A percentile compares a stretch with the other conserved stretches of the same genome.
Evolutionary conservation across 2,797 vertebrate genomes (phyloP).

Genomic region (Phylloscopus collybita): DNA sequence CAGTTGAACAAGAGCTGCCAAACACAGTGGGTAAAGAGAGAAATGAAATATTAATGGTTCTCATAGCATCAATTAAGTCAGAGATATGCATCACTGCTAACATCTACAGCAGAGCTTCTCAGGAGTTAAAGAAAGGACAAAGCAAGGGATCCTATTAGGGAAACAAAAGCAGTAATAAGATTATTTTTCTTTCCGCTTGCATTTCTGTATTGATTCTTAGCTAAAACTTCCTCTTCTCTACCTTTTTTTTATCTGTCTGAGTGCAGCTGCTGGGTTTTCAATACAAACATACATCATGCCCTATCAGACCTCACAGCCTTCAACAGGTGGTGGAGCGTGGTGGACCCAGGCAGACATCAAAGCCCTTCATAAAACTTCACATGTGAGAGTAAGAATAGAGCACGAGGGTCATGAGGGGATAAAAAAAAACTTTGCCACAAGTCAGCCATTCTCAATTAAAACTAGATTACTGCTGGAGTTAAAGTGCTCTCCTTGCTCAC

Average conservation of each 20-base stretch:
- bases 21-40: background rate
- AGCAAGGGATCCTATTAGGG: background rate
- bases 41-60: background rate
- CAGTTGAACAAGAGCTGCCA: background rate
- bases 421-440: background rate
- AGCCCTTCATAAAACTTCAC: background rate
- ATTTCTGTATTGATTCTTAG: background rate
- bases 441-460: slow-evolving; percentile 1
- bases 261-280: background rate
- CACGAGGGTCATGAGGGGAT: background rate
- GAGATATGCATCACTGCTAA: background rate
- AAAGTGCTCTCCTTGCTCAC: background rate
- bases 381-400: background rate
- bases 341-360: background rate
- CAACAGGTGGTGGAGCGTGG: background rate
- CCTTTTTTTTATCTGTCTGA: background rate
- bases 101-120: background rate
- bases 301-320: background rate
- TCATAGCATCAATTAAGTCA: background rate
- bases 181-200: background rate
- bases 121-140: background rate
- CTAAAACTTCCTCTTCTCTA: background rate
- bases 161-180: background rate
- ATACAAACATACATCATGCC: background rate
- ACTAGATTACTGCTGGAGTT: slow-evolving; percentile 1